Percentiles rank a stretch among this genome's conserved stretches.
phyloP scores from a whole-genome alignment of 2,888 invertebrate species.

The Cyrtodaria siliqua region DNA sequence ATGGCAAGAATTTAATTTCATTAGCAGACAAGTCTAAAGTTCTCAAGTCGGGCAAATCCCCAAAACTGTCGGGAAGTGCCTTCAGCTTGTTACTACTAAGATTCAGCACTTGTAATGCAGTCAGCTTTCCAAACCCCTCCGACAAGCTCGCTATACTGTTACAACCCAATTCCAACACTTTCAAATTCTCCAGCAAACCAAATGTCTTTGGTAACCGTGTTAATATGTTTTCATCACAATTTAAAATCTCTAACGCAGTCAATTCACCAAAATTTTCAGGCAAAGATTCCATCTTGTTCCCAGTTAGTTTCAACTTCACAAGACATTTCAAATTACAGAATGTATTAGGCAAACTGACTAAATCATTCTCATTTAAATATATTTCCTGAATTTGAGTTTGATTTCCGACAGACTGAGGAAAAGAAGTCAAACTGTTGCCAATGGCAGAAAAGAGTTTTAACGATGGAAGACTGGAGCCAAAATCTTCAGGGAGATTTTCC shows the following conservation, averaged over 20 bases:
- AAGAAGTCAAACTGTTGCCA: slow-evolving; percentile 72
- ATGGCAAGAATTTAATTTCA: slow-evolving; percentile 67
- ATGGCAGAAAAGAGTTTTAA: slow-evolving; percentile 69
- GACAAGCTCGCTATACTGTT: slow-evolving; percentile 68
- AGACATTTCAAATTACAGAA: slow-evolving; percentile 67
- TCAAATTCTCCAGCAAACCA: slow-evolving; percentile 64
- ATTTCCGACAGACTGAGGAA: slow-evolving; percentile 69
- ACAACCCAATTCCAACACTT: slow-evolving; percentile 66
- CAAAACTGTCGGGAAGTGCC: slow-evolving; percentile 70
- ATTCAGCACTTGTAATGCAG: slow-evolving; percentile 70
- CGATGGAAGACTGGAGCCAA: slow-evolving; percentile 55
- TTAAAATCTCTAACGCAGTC: slow-evolving; percentile 57
- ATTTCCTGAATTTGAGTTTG: slow-evolving; percentile 67
- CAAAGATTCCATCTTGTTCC: slow-evolving; percentile 71
- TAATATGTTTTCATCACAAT: slow-evolving; percentile 74
- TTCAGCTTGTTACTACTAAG: slow-evolving; percentile 70
- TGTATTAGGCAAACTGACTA: slow-evolving; percentile 67
- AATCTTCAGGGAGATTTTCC: slow-evolving; percentile 63
- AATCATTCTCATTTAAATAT: slow-evolving; percentile 75
- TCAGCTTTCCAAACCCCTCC: slow-evolving; percentile 70
- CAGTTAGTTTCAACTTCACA: slow-evolving; percentile 67
- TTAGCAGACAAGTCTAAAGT: slow-evolving; percentile 76
- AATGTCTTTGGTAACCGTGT: slow-evolving; percentile 65
- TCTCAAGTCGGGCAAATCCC: slow-evolving; percentile 65
- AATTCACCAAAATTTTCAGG: slow-evolving; percentile 75